Conservation (phyloP, 2,797 vertebrate genomes). For the Zalophus californianus region DNA sequence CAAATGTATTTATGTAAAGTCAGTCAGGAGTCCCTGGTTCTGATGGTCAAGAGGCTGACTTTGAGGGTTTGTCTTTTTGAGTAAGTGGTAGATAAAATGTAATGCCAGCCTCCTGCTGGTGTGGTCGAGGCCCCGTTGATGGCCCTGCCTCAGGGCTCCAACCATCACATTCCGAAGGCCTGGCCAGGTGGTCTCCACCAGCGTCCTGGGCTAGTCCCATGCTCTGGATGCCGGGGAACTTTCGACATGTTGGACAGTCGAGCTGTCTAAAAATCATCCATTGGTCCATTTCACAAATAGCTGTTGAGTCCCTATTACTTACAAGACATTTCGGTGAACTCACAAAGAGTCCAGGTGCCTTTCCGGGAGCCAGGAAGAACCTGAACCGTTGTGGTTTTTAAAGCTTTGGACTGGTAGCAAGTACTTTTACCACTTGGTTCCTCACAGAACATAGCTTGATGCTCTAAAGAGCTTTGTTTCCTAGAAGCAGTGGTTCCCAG, state of each 20-base stretch:
- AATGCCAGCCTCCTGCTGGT: neutral
- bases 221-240: neutral
- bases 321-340: neutral
- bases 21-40: neutral
- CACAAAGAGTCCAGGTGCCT: neutral
- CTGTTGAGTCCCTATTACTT: neutral
- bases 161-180: accelerated
- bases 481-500: neutral
- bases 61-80: neutral
- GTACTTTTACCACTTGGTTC: neutral
- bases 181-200: neutral
- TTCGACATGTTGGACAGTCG: neutral
- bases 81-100: neutral
- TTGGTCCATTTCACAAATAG: neutral
- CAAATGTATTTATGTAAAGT: neutral
- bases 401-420: neutral
- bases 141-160: neutral
- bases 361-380: neutral
- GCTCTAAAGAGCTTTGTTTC: neutral
- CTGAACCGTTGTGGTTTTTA: neutral
- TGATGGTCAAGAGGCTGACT: neutral
- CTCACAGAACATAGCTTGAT: neutral
- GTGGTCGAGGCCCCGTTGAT: neutral
- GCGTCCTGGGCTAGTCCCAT: accelerated
- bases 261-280: neutral